phyloP scores from a whole-genome alignment of 37 sponge, comb jelly and placozoan species.

The Geodia barretti region DNA sequence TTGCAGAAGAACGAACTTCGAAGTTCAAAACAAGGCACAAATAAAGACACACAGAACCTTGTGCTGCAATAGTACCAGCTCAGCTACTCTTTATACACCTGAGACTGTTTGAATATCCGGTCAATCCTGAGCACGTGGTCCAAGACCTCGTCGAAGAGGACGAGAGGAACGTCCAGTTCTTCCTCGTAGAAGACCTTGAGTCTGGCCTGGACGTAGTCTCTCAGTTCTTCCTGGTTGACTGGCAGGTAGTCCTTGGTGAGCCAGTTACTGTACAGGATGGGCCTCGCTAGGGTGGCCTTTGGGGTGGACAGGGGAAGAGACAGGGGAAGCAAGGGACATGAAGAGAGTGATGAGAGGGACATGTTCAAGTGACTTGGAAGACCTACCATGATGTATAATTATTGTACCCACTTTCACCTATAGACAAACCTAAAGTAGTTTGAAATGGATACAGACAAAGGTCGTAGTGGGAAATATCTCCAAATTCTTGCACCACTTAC shows the following conservation, averaged over 20 bases:
- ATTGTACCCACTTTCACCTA: no score
- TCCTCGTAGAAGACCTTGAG: constrained; percentile 98
- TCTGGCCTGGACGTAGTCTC: constrained; percentile 95
- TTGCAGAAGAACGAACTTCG: background rate
- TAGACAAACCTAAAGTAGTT: no score
- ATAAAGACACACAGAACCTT: background rate
- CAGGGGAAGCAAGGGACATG: background rate
- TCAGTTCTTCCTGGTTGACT: constrained; percentile 88
- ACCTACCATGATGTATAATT: no score
- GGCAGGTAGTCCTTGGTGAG: constrained; percentile 92
- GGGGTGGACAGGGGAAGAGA: background rate
- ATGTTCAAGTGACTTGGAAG: no score
- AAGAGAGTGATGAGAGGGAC: constrained; percentile 5
- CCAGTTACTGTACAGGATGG: constrained; percentile 98
- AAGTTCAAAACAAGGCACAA: background rate
- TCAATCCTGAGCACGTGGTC: constrained; percentile 98
- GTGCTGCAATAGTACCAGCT: background rate
- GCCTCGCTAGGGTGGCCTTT: constrained; percentile 79
- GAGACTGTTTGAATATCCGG: constrained; percentile 95
- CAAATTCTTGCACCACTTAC: no score
- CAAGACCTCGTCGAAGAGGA: constrained; percentile 95
- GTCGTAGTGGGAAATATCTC: no score
- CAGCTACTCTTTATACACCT: constrained; percentile 39
- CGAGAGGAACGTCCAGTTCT: constrained; percentile 95
- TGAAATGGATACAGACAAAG: no score